Evolutionary conservation across 1,140 invertebrate genomes (phyloP), one percentile per base, ranked within the genome.

Genomic region (Nylanderia fulva): DNA sequence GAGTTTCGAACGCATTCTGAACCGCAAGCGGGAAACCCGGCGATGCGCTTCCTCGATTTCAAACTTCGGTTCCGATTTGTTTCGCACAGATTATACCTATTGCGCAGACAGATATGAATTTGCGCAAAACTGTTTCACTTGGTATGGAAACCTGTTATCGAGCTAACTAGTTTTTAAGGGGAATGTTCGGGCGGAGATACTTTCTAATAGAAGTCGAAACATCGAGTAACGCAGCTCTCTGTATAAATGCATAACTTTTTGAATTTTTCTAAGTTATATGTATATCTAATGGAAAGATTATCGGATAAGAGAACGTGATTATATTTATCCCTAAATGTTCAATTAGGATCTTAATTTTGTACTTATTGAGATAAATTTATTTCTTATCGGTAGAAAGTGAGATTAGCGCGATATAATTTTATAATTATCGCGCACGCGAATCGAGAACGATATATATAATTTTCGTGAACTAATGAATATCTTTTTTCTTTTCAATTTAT

Each of bases 1-100:
- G 42, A 42, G 85, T 90, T 87, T 89, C 56, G 64, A 85, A 88
- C 86, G 36, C 21, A 69, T 86, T 79, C 39, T 56, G 29, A 68
- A 77, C 27, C 36, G 18, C 5, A 1, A 36, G 1, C n/a, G 11
- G 0, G 15, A 5, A n/a, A 63, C 36, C 29, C 29, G 29, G 27
- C 29, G 11, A 52, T 9, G 11, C 36, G 21, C 21, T 36, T 21
- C 33, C 18, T 2, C 24, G 13, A 8, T 39, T n/a, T 29, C 36
- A 5, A n/a, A 2, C 6, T 24, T 42, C 21, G 21, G 8, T 24
- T 21, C 21, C 15, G 15, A 13, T 27, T 13, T 18, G 27, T 33
- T 15, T 13, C 13, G 9, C 5, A 61, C 5, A 61, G 6, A 61
- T 11, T 56, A 56, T 8, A 21, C 2, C 2, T 33, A 27, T 56